A percentile compares a stretch with the other conserved stretches of the same genome.
Conservation (phyloP, 2,888 invertebrate genomes). For the Lycia hirtaria region DNA sequence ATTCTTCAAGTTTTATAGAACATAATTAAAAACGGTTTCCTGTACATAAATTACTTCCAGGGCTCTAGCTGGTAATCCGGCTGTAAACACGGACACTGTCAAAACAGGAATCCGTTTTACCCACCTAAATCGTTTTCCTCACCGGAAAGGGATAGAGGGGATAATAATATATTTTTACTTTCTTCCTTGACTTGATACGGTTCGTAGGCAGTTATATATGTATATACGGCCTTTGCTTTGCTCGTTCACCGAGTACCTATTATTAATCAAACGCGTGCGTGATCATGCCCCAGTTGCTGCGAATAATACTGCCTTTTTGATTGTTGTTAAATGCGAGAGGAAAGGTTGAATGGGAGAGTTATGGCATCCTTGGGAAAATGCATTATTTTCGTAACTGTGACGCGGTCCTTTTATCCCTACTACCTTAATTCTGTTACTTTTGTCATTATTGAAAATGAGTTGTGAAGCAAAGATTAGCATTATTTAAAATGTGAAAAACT, state of each 20-base stretch:
- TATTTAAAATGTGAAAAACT: no score
- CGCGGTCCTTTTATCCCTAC: no score
- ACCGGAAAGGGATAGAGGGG: constrained; percentile 6
- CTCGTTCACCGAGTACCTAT: constrained; percentile 16
- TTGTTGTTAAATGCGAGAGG: constrained; percentile 24
- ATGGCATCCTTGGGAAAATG: constrained; percentile 18
- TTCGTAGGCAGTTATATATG: no score
- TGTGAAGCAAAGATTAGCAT: background rate
- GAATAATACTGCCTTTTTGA: constrained; percentile 30
- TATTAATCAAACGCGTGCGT: constrained; percentile 30
- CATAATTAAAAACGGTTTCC: background rate
- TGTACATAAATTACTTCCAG: no score
- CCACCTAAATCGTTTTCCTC: constrained; percentile 10
- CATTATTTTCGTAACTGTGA: constrained; percentile 12
- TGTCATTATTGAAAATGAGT: no score
- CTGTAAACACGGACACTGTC: constrained; percentile 11
- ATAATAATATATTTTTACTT: constrained; percentile 21
- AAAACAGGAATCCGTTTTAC: constrained; percentile 10
- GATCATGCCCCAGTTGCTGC: constrained; percentile 26
- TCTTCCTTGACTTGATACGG: constrained; percentile 13
- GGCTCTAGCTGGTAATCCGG: no score
- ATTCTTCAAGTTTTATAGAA: no score
- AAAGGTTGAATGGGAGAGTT: constrained; percentile 13
- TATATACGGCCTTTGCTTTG: constrained; percentile 17
- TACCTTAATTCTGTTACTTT: no score